Percentiles rank a stretch among this genome's conserved stretches.
Evolutionary conservation across 2,113 vertebrate genomes (phyloP).

Genomic region (Ancistrus triradiatus): DNA sequence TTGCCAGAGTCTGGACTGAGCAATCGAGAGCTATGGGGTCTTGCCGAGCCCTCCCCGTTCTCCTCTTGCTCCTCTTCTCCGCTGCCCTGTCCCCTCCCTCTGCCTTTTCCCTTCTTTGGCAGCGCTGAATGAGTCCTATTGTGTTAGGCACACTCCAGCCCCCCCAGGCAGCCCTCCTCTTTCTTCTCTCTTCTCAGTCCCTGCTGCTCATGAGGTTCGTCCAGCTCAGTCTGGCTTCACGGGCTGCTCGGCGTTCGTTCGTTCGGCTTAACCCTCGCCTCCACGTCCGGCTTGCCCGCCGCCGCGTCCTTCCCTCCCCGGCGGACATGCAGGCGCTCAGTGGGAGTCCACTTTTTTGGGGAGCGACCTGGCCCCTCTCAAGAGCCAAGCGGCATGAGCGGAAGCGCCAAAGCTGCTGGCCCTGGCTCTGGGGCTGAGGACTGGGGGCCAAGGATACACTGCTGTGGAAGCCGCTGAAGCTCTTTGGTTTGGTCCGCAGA

Average conservation of each 20-base stretch:
- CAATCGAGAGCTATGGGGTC: neutral
- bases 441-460: constrained; percentile 79
- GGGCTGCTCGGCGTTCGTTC: neutral
- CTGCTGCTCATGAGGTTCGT: constrained; percentile 7
- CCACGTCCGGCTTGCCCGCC: constrained; percentile 18
- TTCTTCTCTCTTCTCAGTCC: neutral
- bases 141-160: constrained; percentile 74
- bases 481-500: constrained; percentile 97
- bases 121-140: constrained; percentile 79
- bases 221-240: constrained; percentile 5
- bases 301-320: constrained; percentile 48
- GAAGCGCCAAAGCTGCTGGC: constrained; percentile 87
- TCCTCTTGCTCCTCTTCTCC: neutral
- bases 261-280: constrained; percentile 6
- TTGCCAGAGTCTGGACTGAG: constrained; percentile 52
- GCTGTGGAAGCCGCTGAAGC: constrained; percentile 95
- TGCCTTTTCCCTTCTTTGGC: constrained; percentile 48
- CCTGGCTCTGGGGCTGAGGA: constrained; percentile 84
- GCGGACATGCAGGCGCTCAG: constrained; percentile 70
- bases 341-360: constrained; percentile 71
- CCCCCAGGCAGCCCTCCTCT: constrained; percentile 48
- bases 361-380: constrained; percentile 68
- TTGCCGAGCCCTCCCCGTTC: constrained; percentile 1
- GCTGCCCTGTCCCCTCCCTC: constrained; percentile 37
- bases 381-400: constrained; percentile 76